These are phyloP conservation scores for Pissodes strobi DNA, from an alignment of 1,140 invertebrate species.

Conservation along the genomic window DNA sequence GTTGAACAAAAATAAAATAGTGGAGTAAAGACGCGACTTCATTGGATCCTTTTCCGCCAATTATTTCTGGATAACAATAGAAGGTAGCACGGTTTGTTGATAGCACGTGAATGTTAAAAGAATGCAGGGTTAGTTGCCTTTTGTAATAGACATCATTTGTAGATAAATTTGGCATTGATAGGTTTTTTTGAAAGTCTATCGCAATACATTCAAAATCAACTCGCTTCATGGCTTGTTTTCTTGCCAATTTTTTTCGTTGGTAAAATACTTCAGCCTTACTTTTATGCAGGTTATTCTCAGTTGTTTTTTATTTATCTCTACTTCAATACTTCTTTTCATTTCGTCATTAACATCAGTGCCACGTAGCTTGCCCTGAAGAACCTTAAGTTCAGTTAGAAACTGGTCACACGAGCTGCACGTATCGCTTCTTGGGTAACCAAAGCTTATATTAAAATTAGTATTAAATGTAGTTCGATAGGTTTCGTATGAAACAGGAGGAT, in stretches of 20 bases:
- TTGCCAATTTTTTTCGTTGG: conserved; percentile 18
- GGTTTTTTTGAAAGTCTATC: conserved; percentile 39
- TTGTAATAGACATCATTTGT: conserved; percentile 45
- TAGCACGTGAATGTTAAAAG: conserved; percentile 40
- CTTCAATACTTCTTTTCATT: neutral
- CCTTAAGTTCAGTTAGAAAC: too few species aligned
- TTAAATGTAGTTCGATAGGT: conserved; percentile 14
- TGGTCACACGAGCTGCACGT: conserved; percentile 28
- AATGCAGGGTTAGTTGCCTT: conserved; percentile 30
- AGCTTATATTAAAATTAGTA: conserved; percentile 32
- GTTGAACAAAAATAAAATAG: conserved; percentile 36
- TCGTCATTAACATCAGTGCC: neutral
- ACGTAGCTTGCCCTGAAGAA: neutral
- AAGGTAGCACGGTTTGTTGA: conserved; percentile 25
- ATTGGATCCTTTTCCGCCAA: conserved; percentile 40
- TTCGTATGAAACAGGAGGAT: conserved; percentile 18
- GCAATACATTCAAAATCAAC: conserved; percentile 24
- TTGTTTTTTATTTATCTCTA: conserved; percentile 6
- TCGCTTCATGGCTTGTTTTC: conserved; percentile 12
- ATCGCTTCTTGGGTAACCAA: conserved; percentile 29
- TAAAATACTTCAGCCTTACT: conserved; percentile 34
- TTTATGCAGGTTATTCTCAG: conserved; percentile 17
- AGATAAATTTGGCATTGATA: conserved; percentile 25
- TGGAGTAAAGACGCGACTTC: conserved; percentile 40
- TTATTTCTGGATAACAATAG: conserved; percentile 38